Evolutionary conservation across 2,888 invertebrate genomes (phyloP), one percentile per base, ranked within the genome.

Genomic region (Axea sp.): DNA sequence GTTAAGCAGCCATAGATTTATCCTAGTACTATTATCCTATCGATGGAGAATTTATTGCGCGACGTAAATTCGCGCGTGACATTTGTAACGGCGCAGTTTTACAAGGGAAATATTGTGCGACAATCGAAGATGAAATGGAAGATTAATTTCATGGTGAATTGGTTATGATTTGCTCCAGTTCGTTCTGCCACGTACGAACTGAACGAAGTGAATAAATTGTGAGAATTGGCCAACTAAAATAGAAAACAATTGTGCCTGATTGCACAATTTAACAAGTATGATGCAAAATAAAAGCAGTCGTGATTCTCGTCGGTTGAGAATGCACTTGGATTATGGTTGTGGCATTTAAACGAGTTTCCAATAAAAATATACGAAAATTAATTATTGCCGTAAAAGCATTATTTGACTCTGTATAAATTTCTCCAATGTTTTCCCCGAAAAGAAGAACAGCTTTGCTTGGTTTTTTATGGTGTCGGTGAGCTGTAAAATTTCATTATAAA

Each of bases 71-170:
- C 28, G 41, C 41, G 28, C 39, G 51, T 68, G 59, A 59, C 68
- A 68, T 59, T 68, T 68, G 59, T 67, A 68, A 68, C 49, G 59
- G 49, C 43, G 51, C 28, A 59, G 33, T 59, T 68, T 59, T 51
- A 68, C 59, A 49, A 47, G 28, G 51, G 59, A 68, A 68, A 59
- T 68, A 68, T 68, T 68, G 43, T 12, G 9, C 35, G 41, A 41
- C 59, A 59, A 68, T 68, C 51, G 68, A 49, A 59, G 59, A 68
- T 68, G 51, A 68, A 51, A 51, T 15, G 17, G 28, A 2, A 68
- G 68, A 68, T 68, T 68, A 49, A 59, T 68, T 59, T 68, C 68
- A 68, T 45, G 68, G 33, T 17, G 43, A 43, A 68, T 68, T 51
- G 35, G 43, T 43, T 59, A 59, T 68, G 59, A 51, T 68, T 43